phyloP scores from a whole-genome alignment of 2,888 invertebrate species.

The Trypoxylon attenuatum region DNA sequence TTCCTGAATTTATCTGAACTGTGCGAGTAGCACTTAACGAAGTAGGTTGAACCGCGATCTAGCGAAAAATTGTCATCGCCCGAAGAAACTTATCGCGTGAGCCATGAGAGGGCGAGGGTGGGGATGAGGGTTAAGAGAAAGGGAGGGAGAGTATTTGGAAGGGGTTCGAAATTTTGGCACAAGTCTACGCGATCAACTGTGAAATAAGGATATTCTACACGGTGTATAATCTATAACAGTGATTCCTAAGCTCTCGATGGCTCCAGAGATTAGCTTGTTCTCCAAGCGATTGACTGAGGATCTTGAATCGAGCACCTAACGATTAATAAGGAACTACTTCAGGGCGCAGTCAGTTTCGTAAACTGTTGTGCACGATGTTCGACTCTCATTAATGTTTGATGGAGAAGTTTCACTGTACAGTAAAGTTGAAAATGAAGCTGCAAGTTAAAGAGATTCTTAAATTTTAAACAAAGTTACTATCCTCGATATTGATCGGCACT shows the following conservation, averaged over 20 bases:
- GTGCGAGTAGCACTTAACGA: background rate
- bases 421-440: no score
- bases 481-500: no score
- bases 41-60: slow-evolving; percentile 9
- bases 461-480: no score
- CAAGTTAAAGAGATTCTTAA: no score
- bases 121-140: background rate
- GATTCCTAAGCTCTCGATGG: slow-evolving; percentile 7
- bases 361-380: no score
- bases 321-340: background rate
- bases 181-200: slow-evolving; percentile 19
- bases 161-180: slow-evolving; percentile 19
- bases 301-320: background rate
- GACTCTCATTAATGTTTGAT: no score
- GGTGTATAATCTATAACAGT: slow-evolving; percentile 14
- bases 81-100: no score
- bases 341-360: no score
- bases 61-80: background rate
- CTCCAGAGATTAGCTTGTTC: slow-evolving; percentile 7
- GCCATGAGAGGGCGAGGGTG: background rate
- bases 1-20: no score
- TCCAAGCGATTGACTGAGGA: slow-evolving; percentile 2
- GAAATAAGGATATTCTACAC: slow-evolving; percentile 22
- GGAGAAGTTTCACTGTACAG: no score
- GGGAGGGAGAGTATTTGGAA: slow-evolving; percentile 9